Percentiles rank a stretch among this genome's conserved stretches.
Evolutionary conservation across 2,888 invertebrate genomes (phyloP).

Genomic region (Alloscopus bannaensis): DNA sequence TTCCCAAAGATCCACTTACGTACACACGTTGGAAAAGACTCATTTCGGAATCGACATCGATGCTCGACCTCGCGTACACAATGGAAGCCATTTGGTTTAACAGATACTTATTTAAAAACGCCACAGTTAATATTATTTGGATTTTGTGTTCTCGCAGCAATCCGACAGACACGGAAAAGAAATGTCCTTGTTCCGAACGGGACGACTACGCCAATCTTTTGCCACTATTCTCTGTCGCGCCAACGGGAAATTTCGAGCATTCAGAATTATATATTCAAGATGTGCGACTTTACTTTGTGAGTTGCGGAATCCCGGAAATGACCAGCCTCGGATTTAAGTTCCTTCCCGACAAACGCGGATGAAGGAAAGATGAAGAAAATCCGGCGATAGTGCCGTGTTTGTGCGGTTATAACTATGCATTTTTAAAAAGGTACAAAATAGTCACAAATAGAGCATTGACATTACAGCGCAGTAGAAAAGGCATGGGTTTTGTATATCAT

Average conservation of each 20-base stretch:
- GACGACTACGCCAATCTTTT: neutral
- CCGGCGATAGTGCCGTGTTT: no score
- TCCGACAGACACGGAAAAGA: neutral
- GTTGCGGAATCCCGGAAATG: neutral
- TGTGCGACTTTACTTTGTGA: neutral
- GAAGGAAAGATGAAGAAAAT: no score
- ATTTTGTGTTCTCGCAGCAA: neutral
- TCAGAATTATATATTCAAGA: neutral
- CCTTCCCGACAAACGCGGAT: neutral
- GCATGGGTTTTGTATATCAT: no score
- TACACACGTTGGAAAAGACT: neutral
- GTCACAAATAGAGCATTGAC: no score
- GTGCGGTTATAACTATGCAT: no score
- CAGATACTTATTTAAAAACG: neutral
- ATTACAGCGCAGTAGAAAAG: no score
- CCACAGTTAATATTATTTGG: neutral
- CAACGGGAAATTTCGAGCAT: neutral
- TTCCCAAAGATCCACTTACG: neutral
- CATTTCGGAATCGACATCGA: neutral
- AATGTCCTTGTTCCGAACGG: neutral
- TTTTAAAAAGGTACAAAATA: no score
- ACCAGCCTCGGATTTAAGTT: neutral
- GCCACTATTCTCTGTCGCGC: neutral
- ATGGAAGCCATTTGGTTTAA: neutral
- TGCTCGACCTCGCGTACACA: neutral